phyloP scores from a whole-genome alignment of 2,113 vertebrate genomes.

The Embiotoca jacksoni region DNA sequence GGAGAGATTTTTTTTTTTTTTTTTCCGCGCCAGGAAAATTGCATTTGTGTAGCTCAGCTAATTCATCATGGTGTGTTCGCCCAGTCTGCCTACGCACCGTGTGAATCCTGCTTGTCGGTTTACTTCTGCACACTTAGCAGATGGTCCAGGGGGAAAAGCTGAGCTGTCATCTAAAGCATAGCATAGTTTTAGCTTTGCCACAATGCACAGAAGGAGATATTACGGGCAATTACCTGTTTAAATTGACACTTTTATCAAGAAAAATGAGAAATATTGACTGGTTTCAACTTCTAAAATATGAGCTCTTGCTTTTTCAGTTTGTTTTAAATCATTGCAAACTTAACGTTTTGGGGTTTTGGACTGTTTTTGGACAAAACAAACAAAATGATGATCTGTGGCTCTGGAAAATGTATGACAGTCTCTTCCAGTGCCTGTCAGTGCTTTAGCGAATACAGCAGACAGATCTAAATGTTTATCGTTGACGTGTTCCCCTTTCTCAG shows the following conservation, averaged over 20 bases:
- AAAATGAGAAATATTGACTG: no score
- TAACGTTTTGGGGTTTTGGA: not conserved
- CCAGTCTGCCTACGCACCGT: no score
- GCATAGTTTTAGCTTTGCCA: no score
- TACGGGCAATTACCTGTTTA: no score
- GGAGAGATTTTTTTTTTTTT: not conserved
- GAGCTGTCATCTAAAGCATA: no score
- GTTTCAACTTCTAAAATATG: no score
- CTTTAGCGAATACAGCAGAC: not conserved
- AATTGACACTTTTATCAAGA: no score
- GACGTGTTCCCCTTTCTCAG: conserved; percentile 73
- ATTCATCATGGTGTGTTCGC: not conserved
- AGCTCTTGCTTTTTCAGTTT: not conserved
- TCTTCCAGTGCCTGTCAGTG: no score
- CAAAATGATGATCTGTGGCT: no score
- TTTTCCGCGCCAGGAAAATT: not conserved
- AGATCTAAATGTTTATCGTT: not conserved
- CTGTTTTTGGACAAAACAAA: not conserved
- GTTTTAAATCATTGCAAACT: not conserved
- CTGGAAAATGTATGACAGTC: no score
- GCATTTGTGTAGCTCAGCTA: not conserved
- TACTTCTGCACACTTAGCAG: not conserved
- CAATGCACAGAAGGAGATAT: no score
- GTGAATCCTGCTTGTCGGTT: not conserved
- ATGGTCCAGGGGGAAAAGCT: no score